Evolutionary conservation across 1,140 invertebrate species (phyloP), one percentile per base, ranked within the genome.

Genomic region (Drosophila persimilis): DNA sequence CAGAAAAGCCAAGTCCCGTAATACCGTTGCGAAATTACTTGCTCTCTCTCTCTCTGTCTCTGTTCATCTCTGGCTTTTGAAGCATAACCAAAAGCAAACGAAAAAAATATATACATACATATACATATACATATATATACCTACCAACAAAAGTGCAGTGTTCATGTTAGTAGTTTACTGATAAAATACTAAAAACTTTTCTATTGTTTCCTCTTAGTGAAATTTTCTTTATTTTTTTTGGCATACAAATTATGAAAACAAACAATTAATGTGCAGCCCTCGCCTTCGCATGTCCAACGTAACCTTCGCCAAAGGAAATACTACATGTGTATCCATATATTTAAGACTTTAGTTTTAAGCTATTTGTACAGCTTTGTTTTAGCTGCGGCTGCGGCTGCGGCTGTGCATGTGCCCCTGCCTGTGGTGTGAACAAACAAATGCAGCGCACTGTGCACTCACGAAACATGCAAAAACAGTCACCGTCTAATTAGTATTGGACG

Each of bases 301-400:
- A 73, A 73, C 69, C 69, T 73, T 62, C 52, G 39, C 62, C 52
- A 35, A 44, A 44, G 39, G 46, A 15, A 72, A 26, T 55, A 24
- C 17, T 6, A 4, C 24, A 26, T 26, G 6, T 47, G 11, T 22
- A 2, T 20, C 20, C 35, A 39, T 39, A 39, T 39, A 39, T 39
- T 39, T 39, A 39, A 39, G 35, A 13, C 35, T 39, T 17, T 43
- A 43, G 20, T 48, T 45, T 45, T 26, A 24, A 50, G 45, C 48
- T 64, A 62, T 43, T n/a, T 52, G 15, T 24, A 20, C 9, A 62
- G 15, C 43, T n/a, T 6, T 15, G 22, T 43, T 46, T n/a, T 6
- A 11, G 22, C 45, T 46, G 54, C 24, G 6, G 24, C 5, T 24
- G 44, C 17, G 3, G n/a, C n/a, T n/a, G n/a, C n/a, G n/a, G n/a